phyloP scores from a whole-genome alignment of 2,888 invertebrate genomes.

The Sphecodes monilicornis region DNA sequence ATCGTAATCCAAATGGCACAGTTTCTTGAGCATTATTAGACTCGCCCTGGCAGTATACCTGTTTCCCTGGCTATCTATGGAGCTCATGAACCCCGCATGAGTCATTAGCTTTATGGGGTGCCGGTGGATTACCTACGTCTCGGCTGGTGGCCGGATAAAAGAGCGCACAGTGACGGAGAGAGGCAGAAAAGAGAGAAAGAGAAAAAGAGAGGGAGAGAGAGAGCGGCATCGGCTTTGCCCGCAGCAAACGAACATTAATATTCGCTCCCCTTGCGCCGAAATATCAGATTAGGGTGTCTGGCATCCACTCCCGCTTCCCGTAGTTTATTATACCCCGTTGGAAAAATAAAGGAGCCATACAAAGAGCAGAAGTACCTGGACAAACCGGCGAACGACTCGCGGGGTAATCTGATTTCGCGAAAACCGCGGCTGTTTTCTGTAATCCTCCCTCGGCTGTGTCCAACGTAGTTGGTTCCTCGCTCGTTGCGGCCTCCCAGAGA shows the following conservation, averaged over 20 bases:
- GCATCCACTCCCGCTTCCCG: slow-evolving; percentile 22
- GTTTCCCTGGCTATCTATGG: slow-evolving; percentile 49
- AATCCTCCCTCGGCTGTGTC: slow-evolving; percentile 2
- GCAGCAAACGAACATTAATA: slow-evolving; percentile 74
- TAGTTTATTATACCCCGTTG: slow-evolving; percentile 65
- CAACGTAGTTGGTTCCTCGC: not conserved
- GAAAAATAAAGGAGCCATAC: slow-evolving; percentile 63
- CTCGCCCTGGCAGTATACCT: slow-evolving; percentile 58
- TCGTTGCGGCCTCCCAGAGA: not conserved
- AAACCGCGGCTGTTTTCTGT: slow-evolving; percentile 41
- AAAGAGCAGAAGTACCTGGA: slow-evolving; percentile 28
- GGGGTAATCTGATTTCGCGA: slow-evolving; percentile 66
- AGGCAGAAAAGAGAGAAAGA: not conserved
- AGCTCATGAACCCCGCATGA: slow-evolving; percentile 61
- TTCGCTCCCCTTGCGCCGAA: slow-evolving; percentile 70
- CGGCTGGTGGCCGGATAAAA: slow-evolving; percentile 72
- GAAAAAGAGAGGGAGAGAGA: not conserved
- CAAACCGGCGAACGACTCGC: slow-evolving; percentile 2
- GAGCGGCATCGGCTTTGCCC: slow-evolving; percentile 66
- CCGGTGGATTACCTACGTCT: slow-evolving; percentile 70
- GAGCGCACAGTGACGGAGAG: slow-evolving; percentile 14
- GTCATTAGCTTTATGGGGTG: slow-evolving; percentile 77
- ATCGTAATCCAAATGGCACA: no score
- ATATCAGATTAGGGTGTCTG: slow-evolving; percentile 73
- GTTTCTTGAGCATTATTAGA: slow-evolving; percentile 22